Percentiles rank a stretch among this genome's conserved stretches.
Conservation (phyloP, 1,140 invertebrate species). For the Neodiprion pinetum region DNA sequence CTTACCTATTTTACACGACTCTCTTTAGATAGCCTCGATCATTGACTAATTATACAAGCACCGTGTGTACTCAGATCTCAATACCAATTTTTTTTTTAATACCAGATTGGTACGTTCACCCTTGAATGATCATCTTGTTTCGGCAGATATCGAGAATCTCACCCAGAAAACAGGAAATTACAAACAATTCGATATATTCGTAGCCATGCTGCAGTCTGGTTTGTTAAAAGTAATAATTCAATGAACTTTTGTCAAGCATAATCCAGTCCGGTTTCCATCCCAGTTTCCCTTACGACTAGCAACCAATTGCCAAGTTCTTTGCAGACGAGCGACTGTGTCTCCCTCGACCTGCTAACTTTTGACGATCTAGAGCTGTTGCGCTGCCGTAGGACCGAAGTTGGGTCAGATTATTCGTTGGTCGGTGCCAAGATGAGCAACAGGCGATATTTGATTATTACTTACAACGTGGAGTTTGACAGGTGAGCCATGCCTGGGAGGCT, state of each 20-base stretch:
- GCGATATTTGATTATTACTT: conserved; percentile 58
- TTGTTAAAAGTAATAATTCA: conserved; percentile 56
- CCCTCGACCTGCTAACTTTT: conserved; percentile 54
- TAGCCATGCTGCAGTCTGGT: conserved; percentile 63
- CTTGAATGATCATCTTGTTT: conserved; percentile 15
- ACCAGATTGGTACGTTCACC: neutral
- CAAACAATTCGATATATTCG: conserved; percentile 63
- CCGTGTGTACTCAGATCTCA: neutral
- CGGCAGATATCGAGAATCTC: conserved; percentile 62
- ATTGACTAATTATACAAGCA: neutral
- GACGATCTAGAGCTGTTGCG: conserved; percentile 53
- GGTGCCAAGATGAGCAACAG: conserved; percentile 38
- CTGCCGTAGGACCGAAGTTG: conserved; percentile 32
- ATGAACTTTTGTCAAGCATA: conserved; percentile 11
- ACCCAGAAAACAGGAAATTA: conserved; percentile 64
- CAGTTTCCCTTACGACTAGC: neutral
- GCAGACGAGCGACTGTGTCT: conserved; percentile 56
- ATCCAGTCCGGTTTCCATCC: neutral
- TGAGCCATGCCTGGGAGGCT: conserved; percentile 27
- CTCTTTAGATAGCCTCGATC: no score
- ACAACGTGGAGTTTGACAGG: conserved; percentile 59
- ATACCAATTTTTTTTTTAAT: neutral
- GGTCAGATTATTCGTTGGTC: conserved; percentile 20
- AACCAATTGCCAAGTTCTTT: conserved; percentile 5
- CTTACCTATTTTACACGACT: neutral